Evolutionary conservation across 2,113 vertebrate genomes (phyloP).

Genomic region (Tretioscincus oriximinensis): DNA sequence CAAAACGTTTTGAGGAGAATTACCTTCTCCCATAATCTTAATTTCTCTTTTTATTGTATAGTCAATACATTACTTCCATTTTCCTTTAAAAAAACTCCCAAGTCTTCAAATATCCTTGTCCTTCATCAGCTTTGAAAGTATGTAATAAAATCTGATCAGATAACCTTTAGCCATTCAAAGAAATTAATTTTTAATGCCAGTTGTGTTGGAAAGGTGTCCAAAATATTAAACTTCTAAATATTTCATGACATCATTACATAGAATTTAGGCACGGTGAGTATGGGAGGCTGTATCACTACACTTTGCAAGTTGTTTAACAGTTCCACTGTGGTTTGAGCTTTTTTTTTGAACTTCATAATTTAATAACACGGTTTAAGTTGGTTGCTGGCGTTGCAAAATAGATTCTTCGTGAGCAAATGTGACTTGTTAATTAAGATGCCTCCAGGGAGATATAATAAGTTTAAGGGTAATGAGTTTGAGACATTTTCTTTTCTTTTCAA

Average conservation of each 20-base stretch:
- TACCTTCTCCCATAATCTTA: constrained; percentile 11
- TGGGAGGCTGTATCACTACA: constrained; percentile 51
- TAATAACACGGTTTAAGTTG: constrained; percentile 67
- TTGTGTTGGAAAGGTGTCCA: constrained; percentile 67
- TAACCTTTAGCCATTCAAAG: constrained; percentile 65
- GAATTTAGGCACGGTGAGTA: constrained; percentile 60
- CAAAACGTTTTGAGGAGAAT: constrained; percentile 5
- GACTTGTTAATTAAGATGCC: constrained; percentile 73
- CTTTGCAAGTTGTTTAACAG: constrained; percentile 61
- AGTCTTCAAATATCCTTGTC: constrained; percentile 30
- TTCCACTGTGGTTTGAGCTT: constrained; percentile 60
- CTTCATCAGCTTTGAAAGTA: constrained; percentile 56
- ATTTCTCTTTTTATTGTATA: constrained; percentile 49
- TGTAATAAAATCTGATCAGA: constrained; percentile 60
- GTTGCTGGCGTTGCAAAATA: constrained; percentile 72
- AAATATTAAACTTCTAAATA: constrained; percentile 74
- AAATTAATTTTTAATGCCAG: constrained; percentile 72
- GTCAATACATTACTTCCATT: constrained; percentile 34
- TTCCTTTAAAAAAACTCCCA: constrained; percentile 45
- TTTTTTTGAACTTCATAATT: constrained; percentile 62
- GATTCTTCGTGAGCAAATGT: constrained; percentile 68
- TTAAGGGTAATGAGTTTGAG: constrained; percentile 63
- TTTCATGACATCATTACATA: constrained; percentile 68
- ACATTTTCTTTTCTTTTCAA: constrained; percentile 36
- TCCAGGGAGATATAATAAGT: constrained; percentile 60